Conservation (phyloP, 2,797 vertebrate species). For the Hirundo rustica region DNA sequence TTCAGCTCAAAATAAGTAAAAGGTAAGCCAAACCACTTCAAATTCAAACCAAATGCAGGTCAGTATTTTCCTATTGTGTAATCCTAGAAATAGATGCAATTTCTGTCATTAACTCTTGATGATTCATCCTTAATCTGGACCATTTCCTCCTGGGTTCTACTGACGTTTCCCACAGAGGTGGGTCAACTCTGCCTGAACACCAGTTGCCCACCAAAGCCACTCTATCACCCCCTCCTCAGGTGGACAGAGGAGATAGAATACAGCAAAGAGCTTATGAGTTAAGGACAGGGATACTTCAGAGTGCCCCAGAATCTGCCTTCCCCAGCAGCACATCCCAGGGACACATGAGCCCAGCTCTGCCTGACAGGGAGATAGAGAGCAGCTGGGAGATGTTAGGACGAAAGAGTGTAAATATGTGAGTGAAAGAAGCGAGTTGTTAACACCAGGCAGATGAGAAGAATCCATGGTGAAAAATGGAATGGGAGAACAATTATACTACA, state of each 20-base stretch:
- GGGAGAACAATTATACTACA: neutral
- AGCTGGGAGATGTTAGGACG: neutral
- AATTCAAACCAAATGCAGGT: slow-evolving; percentile 15
- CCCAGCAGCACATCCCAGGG: neutral
- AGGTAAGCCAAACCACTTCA: neutral
- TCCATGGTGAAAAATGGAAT: neutral
- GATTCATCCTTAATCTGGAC: neutral
- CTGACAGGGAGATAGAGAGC: neutral
- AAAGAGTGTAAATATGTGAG: neutral
- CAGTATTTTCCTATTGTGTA: neutral
- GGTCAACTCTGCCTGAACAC: neutral
- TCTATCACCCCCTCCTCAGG: neutral
- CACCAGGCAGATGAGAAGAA: neutral
- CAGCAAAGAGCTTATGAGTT: neutral
- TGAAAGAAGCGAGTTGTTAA: neutral
- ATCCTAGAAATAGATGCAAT: neutral
- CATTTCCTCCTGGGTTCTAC: neutral
- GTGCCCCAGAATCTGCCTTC: neutral
- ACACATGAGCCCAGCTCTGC: rapidly evolving
- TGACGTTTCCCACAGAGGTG: neutral
- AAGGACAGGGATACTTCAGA: neutral
- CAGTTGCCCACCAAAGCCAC: neutral
- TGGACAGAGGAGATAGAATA: neutral
- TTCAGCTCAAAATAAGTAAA: neutral
- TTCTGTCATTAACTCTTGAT: slow-evolving; percentile 7